Base-by-base conservation (phyloP, 2,797 vertebrate genomes). In the Hemitrygon akajei region DNA sequence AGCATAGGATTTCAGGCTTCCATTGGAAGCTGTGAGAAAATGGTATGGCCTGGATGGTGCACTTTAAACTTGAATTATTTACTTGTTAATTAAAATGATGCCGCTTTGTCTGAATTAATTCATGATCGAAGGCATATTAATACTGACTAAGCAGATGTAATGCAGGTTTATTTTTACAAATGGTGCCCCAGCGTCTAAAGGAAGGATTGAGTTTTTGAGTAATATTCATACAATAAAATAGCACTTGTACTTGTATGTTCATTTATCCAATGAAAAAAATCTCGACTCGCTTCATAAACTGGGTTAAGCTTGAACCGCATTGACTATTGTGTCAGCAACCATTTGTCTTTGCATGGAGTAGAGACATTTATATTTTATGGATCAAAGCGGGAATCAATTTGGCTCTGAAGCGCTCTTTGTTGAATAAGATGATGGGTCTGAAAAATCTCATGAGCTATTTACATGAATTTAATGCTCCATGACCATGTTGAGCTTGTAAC, bases 371-470 rank as follows among this genome's bases (percentile, higher is more conserved):
- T 89, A 37, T 22, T 63, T 89, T 69, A 69, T 37, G 16, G n/a
- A 89, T 66, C 86, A 89, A 93, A 93, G 71, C 22, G 27, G 4
- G 30, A 73, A 93, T 75, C 66, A 56, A n/a, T 93, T 75, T 93
- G 91, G 11, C 69, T 93, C 75, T 76, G 91, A 93, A 73, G 56
- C 56, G 37, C 47, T 58, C 37, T 14, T 18, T n/a, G 27, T 76
- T 75, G 40, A 93, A 93, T 76, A 93, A 93, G 37, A 93, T 34
- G 86, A 66, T 34, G 3, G 22, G 60, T 89, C 71, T 75, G 71
- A 1, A 76, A 25, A 30, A 11, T 56, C 56, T 93, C 5, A 75
- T 20, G 91, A 75, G 25, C 14, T 93, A 30, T n/a, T 93, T 56
- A 47, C 69, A 75, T 47, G 12, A 56, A 25, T 47, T 75, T 47